These are phyloP conservation scores for Sebastes schlegelii DNA, from an alignment of 2,113 vertebrate species.

Conservation along the genomic window DNA sequence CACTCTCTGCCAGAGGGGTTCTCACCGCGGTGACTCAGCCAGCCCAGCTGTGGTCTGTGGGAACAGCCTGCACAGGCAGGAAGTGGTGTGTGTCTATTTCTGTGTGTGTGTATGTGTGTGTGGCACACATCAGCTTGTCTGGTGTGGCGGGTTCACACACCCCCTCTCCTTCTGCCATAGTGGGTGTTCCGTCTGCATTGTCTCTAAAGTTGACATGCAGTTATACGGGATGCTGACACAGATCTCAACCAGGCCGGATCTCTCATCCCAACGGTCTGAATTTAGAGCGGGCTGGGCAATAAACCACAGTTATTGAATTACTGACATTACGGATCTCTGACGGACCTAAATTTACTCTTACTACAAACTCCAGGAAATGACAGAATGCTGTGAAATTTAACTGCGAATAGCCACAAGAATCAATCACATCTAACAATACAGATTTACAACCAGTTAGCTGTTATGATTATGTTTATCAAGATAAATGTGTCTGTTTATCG, in stretches of 20 bases:
- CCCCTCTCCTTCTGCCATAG: not conserved
- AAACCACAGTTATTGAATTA: not conserved
- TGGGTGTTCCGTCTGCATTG: conserved; percentile 33
- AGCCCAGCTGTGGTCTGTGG: conserved; percentile 62
- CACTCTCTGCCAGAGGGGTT: conserved; percentile 7
- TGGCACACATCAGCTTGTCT: not conserved
- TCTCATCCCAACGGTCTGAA: not conserved
- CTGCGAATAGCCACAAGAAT: too few relatives aligned
- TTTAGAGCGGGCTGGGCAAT: not conserved
- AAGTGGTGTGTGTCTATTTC: conserved; percentile 44
- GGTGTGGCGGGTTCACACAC: conserved; percentile 13
- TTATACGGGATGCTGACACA: not conserved
- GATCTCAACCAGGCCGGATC: not conserved
- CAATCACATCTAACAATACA: too few relatives aligned
- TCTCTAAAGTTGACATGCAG: conserved; percentile 6
- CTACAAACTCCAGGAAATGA: too few relatives aligned
- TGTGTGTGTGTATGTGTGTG: conserved; percentile 21
- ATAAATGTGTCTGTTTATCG: not conserved
- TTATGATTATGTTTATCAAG: too few relatives aligned
- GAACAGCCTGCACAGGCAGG: conserved; percentile 54
- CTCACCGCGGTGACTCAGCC: conserved; percentile 62
- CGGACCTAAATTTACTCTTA: too few relatives aligned
- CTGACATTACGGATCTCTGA: not conserved
- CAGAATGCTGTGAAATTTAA: not conserved
- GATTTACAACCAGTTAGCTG: too few relatives aligned